These are phyloP conservation scores for Chrysolina haemoptera DNA, from an alignment of 2,888 invertebrate species.

Conservation along the genomic window DNA sequence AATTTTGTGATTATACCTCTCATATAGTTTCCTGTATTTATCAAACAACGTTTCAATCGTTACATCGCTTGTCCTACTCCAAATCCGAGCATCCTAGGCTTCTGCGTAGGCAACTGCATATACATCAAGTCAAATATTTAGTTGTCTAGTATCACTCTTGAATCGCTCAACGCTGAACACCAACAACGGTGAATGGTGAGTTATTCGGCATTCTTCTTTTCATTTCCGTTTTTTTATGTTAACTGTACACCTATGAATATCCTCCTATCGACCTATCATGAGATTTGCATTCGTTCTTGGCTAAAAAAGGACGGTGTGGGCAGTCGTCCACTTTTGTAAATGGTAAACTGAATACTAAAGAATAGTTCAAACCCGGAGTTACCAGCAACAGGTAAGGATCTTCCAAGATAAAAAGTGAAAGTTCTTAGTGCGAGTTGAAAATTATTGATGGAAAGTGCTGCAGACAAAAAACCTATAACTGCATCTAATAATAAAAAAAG, in stretches of 20 bases:
- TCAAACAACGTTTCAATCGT: too few species aligned
- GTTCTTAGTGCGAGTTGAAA: not conserved
- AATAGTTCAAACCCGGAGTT: slow-evolving; percentile 10
- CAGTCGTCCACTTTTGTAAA: slow-evolving; percentile 13
- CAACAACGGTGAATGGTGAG: slow-evolving; percentile 17
- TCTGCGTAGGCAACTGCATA: not conserved
- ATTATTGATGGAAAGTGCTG: not conserved
- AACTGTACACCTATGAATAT: slow-evolving; percentile 12
- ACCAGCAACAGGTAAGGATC: slow-evolving; percentile 18
- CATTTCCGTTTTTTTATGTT: slow-evolving; percentile 4
- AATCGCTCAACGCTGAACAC: not conserved
- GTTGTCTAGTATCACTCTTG: slow-evolving; percentile 1
- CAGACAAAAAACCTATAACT: not conserved
- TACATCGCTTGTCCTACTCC: too few species aligned
- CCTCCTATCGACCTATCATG: slow-evolving; percentile 10
- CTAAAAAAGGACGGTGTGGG: slow-evolving; percentile 18
- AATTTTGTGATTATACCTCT: too few species aligned
- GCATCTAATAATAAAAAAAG: slow-evolving; percentile 4
- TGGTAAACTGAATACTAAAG: slow-evolving; percentile 17
- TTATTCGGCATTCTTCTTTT: slow-evolving; percentile 15
- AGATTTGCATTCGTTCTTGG: slow-evolving; percentile 4
- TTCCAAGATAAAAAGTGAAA: slow-evolving; percentile 14
- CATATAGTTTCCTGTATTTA: too few species aligned
- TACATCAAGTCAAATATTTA: slow-evolving; percentile 3
- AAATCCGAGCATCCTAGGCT: too few species aligned